A percentile compares a stretch with the other conserved stretches of the same genome.
Evolutionary conservation across 1,140 invertebrate species (phyloP).

Genomic region (Spodoptera litura): DNA sequence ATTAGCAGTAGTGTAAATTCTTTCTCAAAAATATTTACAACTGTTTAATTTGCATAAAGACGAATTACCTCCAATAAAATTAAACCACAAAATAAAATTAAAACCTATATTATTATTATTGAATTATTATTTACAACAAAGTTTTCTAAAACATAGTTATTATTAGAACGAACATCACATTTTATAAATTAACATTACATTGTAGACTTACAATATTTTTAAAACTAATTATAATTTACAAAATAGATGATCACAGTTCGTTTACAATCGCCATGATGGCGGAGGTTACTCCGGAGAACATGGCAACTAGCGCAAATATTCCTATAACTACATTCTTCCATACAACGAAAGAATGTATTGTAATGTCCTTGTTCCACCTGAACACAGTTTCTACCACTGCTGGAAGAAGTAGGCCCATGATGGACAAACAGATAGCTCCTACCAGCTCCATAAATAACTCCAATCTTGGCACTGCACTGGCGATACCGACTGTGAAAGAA

Average conservation of each 20-base stretch:
- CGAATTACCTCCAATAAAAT: neutral
- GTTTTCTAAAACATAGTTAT: neutral
- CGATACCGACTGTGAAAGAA: slow-evolving; percentile 89
- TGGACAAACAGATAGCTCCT: slow-evolving; percentile 94
- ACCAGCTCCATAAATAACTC: slow-evolving; percentile 95
- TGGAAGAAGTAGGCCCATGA: slow-evolving; percentile 93
- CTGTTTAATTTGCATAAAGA: too few relatives aligned
- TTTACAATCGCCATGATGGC: slow-evolving; percentile 83
- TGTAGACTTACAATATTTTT: too few relatives aligned
- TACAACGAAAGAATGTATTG: slow-evolving; percentile 87
- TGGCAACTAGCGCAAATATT: slow-evolving; percentile 88
- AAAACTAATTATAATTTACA: too few relatives aligned
- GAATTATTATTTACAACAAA: slow-evolving; percentile 35
- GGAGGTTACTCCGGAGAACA: slow-evolving; percentile 89
- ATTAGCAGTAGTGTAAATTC: too few relatives aligned
- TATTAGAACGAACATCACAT: neutral
- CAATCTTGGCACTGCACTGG: slow-evolving; percentile 91
- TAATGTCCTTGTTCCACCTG: slow-evolving; percentile 88
- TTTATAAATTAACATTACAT: neutral
- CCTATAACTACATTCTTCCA: slow-evolving; percentile 89
- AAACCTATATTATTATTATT: slow-evolving; percentile 27
- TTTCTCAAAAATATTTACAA: too few relatives aligned
- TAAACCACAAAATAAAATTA: slow-evolving; percentile 4
- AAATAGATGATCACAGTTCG: slow-evolving; percentile 62
- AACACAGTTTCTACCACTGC: slow-evolving; percentile 93